Evolutionary conservation across 2,797 vertebrate genomes (phyloP).

Genomic region (Falco concolor): DNA sequence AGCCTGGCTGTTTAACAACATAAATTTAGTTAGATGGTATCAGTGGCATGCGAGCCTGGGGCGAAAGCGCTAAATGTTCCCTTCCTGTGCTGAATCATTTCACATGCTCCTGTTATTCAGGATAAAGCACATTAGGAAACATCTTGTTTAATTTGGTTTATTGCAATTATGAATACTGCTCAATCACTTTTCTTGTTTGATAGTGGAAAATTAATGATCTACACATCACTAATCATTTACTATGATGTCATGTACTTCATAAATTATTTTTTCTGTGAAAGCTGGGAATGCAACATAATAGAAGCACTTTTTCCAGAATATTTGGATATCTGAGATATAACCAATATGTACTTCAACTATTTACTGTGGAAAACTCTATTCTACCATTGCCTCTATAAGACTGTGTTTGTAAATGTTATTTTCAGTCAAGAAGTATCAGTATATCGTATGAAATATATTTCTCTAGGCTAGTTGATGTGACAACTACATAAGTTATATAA

Average conservation of each 20-base stretch:
- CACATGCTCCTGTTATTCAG: neutral
- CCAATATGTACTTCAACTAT: neutral
- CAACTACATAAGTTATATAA: neutral
- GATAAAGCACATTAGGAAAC: neutral
- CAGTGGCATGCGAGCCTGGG: neutral
- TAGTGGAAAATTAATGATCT: neutral
- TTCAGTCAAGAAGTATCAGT: neutral
- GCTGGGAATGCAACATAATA: neutral
- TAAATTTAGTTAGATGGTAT: neutral
- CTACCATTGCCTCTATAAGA: neutral
- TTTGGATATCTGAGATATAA: neutral
- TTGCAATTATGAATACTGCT: neutral
- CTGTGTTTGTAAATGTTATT: neutral
- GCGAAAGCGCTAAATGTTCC: neutral
- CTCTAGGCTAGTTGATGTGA: neutral
- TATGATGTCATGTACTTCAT: fast-evolving
- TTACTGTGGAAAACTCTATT: neutral
- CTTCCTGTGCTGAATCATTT: neutral
- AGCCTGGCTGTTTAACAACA: neutral
- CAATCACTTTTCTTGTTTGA: neutral
- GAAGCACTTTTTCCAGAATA: neutral
- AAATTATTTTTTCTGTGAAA: neutral
- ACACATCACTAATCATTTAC: neutral
- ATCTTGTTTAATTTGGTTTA: neutral
- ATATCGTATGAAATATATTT: neutral